Percentiles rank a stretch among this genome's conserved stretches.
Evolutionary conservation across 35 echinoderm and acorn worm species (phyloP).

Genomic region (Amphiura filiformis): DNA sequence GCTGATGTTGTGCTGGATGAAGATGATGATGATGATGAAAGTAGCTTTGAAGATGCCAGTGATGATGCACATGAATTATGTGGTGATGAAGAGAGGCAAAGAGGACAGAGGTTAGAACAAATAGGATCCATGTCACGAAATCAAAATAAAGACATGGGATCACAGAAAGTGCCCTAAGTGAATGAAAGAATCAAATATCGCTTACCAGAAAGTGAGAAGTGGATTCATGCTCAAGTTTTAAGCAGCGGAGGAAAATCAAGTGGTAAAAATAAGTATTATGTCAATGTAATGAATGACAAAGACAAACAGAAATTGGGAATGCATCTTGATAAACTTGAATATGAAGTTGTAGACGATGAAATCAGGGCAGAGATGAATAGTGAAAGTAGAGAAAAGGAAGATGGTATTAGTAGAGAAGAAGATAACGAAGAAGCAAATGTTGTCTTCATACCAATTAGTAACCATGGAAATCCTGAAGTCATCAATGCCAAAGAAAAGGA

Average conservation of each 20-base stretch:
- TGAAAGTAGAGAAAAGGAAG: neutral
- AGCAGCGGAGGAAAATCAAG: neutral
- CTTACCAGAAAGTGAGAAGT: neutral
- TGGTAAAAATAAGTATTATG: slow-evolving; percentile 19
- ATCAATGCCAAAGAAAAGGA: slow-evolving; percentile 7
- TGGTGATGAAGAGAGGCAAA: slow-evolving; percentile 13
- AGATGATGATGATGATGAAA: neutral
- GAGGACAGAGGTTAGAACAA: slow-evolving; percentile 1
- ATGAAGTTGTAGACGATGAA: neutral
- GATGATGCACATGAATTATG: neutral
- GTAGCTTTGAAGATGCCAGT: neutral
- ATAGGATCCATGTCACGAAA: neutral
- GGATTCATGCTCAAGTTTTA: neutral
- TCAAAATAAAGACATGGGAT: slow-evolving; percentile 3
- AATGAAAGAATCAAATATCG: neutral
- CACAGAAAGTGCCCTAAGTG: neutral
- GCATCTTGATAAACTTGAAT: slow-evolving; percentile 2
- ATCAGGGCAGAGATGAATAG: neutral
- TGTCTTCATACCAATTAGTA: neutral
- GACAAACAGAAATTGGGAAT: neutral
- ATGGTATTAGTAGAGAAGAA: neutral
- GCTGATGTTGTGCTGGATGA: slow-evolving; percentile 8
- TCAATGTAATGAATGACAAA: neutral
- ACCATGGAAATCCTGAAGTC: neutral
- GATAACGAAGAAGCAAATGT: slow-evolving; percentile 9